Conservation (phyloP, 2,797 vertebrate species). For the Acanthornis magna region DNA sequence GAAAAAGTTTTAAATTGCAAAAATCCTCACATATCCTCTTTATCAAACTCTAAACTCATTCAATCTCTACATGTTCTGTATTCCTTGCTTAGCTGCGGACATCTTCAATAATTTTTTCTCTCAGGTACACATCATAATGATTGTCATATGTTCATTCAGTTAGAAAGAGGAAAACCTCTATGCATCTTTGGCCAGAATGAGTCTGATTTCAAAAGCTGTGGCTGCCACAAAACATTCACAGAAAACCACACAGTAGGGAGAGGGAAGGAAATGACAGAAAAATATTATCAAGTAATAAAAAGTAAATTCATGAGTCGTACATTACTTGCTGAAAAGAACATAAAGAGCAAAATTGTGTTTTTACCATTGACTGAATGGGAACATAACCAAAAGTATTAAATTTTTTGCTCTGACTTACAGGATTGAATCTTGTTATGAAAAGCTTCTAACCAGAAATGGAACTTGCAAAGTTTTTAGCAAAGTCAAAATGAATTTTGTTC, state of each 20-base stretch:
- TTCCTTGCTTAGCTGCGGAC: neutral
- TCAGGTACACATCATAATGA: neutral
- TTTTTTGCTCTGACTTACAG: neutral
- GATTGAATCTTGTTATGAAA: neutral
- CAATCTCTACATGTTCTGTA: neutral
- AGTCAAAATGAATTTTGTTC: neutral
- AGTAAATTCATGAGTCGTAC: slow-evolving; percentile 6
- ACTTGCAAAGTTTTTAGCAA: neutral
- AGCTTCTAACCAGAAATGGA: neutral
- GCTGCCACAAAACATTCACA: neutral
- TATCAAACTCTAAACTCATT: neutral
- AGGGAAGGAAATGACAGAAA: neutral
- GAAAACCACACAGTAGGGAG: neutral
- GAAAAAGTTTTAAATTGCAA: neutral
- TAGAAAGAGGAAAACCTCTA: neutral
- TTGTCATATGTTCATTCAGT: neutral
- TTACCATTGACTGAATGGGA: neutral
- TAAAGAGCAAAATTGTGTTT: neutral
- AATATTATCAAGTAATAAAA: slow-evolving; percentile 11
- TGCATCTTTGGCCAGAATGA: neutral
- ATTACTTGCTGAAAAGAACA: slow-evolving; percentile 11
- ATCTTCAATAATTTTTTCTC: neutral
- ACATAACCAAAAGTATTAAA: neutral
- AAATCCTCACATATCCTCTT: neutral
- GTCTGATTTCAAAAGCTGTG: neutral